A percentile compares a stretch with the other conserved stretches of the same genome.
These are phyloP conservation scores for Drosophila antonietae DNA, from an alignment of 2,888 invertebrate genomes.

Conservation along the genomic window DNA sequence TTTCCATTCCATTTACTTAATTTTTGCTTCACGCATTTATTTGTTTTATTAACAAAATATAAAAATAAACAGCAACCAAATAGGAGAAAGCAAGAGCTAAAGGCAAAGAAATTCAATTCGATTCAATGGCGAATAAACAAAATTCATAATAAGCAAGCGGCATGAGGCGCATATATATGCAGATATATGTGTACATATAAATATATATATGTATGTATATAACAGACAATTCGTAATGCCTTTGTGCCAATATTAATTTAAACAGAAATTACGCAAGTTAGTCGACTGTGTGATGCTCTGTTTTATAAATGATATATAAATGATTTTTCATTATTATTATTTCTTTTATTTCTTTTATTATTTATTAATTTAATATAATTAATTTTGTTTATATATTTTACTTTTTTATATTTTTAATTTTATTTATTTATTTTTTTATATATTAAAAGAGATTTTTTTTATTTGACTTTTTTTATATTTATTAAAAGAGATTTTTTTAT, in stretches of 20 bases:
- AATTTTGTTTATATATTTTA: too few species aligned
- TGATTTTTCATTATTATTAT: too few species aligned
- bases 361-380: too few species aligned
- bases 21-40: conserved; percentile 15
- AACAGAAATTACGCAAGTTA: background rate
- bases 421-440: too few species aligned
- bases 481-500: too few species aligned
- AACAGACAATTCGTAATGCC: background rate
- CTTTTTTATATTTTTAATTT: too few species aligned
- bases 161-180: conserved; percentile 14
- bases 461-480: too few species aligned
- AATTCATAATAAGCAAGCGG: conserved; percentile 37
- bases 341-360: too few species aligned
- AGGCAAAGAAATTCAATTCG: conserved; percentile 41
- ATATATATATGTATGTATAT: background rate
- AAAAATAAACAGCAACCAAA: conserved; percentile 13
- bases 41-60: conserved; percentile 38
- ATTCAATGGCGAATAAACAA: conserved; percentile 44
- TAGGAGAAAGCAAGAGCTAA: conserved; percentile 16
- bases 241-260: conserved; percentile 2
- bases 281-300: background rate
- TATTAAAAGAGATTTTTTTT: too few species aligned
- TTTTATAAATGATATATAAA: too few species aligned
- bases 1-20: conserved; percentile 21
- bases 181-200: background rate